Evolutionary conservation across 2,888 invertebrate genomes (phyloP), one percentile per base, ranked within the genome.

Genomic region (Diogma glabrata): DNA sequence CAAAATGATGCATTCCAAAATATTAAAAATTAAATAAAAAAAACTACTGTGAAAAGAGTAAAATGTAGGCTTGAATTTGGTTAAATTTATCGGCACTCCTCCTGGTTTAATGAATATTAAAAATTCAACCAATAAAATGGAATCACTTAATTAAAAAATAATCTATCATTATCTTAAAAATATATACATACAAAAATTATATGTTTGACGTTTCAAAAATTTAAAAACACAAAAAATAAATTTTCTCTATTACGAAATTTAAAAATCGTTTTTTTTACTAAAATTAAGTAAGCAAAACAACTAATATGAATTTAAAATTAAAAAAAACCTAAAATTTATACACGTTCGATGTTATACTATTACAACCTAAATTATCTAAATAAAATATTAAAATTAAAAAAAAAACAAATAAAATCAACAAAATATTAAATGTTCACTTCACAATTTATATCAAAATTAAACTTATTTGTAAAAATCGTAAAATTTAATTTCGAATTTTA

Each of bases 151-250:
- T 45, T 4, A 23, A 47, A 48, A 45, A 50, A 53, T 30, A 30
- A 30, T 30, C 9, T n/a, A 30, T 30, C n/a, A 30, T n/a, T 30
- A n/a, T n/a, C 10, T 4, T 10, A 45, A 45, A 22, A 14, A n/a
- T 4, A 36, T 16, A 36, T 22, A 45, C 20, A 56, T 54, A 51
- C 54, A 57, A 53, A 54, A 54, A 54, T 56, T 55, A 54, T 53
- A 52, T 54, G 56, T 57, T 57, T 56, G 57, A 56, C 56, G 56
- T 55, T 52, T 52, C 40, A 48, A 48, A 30, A 48, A 14, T 40
- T 10, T 36, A 40, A 40, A 19, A 7, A 45, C 8, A 45, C 12
- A 46, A 9, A 48, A 48, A 33, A 23, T 19, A 28, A 28, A 19
- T 47, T 19, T 28, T 24, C 20, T 40, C 40, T 40, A 22, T 36